Conservation (phyloP, 2,888 invertebrate species). For the Epicampocera succincta region DNA sequence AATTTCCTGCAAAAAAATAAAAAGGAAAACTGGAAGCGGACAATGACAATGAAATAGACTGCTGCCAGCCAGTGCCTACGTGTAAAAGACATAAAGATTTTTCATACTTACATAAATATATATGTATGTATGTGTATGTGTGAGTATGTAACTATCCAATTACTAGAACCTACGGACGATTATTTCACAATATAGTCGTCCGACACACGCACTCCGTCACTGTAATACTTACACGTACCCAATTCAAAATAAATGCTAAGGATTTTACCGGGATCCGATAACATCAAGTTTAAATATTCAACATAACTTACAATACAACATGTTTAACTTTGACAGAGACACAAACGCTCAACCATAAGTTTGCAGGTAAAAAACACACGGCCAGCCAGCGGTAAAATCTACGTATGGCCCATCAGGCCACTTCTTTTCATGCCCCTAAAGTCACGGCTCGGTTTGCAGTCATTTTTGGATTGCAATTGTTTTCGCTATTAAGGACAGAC, state of each 20-base stretch:
- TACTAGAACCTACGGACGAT: slow-evolving; percentile 47
- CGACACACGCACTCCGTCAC: background rate
- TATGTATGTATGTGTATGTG: background rate
- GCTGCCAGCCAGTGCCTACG: slow-evolving; percentile 13
- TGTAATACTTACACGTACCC: slow-evolving; percentile 46
- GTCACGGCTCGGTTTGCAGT: too few species aligned
- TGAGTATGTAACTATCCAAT: slow-evolving; percentile 32
- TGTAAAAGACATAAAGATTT: slow-evolving; percentile 6
- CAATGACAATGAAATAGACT: slow-evolving; percentile 36
- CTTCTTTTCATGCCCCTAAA: too few species aligned
- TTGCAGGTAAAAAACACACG: too few species aligned
- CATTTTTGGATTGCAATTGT: too few species aligned
- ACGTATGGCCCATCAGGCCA: too few species aligned
- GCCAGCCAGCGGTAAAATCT: too few species aligned
- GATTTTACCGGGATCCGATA: slow-evolving; percentile 63
- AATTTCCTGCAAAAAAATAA: background rate
- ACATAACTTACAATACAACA: slow-evolving; percentile 52
- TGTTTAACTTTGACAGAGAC: slow-evolving; percentile 23
- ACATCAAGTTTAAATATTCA: slow-evolving; percentile 59
- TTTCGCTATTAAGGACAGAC: too few species aligned
- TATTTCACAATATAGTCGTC: background rate
- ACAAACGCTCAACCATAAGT: background rate
- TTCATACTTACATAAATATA: background rate
- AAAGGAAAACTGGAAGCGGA: slow-evolving; percentile 3
- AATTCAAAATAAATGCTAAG: slow-evolving; percentile 57